Evolutionary conservation across 53 echinoderm and acorn worm genomes (phyloP), one percentile per base, ranked within the genome.

Genomic region (Luidia sarsii): DNA sequence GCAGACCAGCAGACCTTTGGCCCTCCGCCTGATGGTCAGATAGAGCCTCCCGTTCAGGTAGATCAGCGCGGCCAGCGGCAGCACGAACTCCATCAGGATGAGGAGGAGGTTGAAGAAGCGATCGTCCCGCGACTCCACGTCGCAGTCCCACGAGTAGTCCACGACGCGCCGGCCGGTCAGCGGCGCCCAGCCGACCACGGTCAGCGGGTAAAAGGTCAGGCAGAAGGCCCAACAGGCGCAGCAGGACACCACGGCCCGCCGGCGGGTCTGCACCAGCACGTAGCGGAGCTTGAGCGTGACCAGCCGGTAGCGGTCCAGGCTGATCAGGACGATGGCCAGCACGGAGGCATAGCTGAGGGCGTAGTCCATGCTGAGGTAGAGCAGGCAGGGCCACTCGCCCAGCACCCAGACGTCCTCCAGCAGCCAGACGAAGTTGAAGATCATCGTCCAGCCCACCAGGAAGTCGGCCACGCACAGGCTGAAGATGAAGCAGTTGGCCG

Each of bases 101-200:
- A 85, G 46, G n/a, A 85, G 35, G 19, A 59, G 10, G 3, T 65
- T 77, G 27, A 64, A 35, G 7, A 31, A 65, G 13, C 66, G 4
- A 23, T 75, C 77, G 13, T 52, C 56, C 3, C 20, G 1, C 7
- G 39, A 64, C 18, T 85, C 67, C n/a, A 79, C 31, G 39, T 67
- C 77, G 65, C 85, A 85, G 54, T 85, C 67, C 2, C 33, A n/a
- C 66, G 13, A 66, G 67, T 77, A 85, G 46, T 85, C 77, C 8
- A 79, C 36, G 55, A 36, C 66, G 33, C 29, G 2, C 25, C 67
- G 67, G 20, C 62, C 83, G 0, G 65, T 67, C 4, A 66, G 19
- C 4, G 75, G 75, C 6, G 72, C 37, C 85, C 85, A 85, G 13
- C 28, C 23, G 30, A 85, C 4, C 10, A 85, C 50, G 9, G 56